A percentile compares a stretch with the other conserved stretches of the same genome.
Evolutionary conservation across 2,113 vertebrate genomes (phyloP).

Genomic region (Pan paniscus): DNA sequence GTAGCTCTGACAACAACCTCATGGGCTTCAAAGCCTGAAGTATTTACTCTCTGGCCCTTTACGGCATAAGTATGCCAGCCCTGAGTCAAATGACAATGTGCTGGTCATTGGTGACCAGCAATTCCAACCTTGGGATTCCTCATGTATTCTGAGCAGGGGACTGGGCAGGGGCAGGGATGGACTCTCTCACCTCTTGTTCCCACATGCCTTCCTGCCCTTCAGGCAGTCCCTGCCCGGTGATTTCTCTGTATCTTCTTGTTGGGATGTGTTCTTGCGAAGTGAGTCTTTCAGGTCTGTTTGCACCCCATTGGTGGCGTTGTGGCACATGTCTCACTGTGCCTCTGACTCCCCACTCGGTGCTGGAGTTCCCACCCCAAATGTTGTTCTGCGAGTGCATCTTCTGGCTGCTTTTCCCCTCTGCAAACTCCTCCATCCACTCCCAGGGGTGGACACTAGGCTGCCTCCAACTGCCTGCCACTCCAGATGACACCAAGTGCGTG

Average conservation of each 20-base stretch:
- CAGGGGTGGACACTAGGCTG: neutral
- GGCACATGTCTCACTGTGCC: too few species aligned
- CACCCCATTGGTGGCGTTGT: accelerated
- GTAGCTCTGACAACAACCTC: neutral
- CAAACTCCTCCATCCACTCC: too few species aligned
- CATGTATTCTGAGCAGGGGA: neutral
- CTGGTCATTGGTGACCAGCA: neutral
- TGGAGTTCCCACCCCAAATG: neutral
- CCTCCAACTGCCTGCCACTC: neutral
- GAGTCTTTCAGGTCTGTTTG: neutral
- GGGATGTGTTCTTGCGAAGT: neutral
- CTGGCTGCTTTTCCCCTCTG: neutral
- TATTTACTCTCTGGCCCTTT: neutral
- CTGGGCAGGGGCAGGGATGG: neutral
- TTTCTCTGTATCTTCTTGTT: neutral
- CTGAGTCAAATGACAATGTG: neutral
- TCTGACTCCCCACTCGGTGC: neutral
- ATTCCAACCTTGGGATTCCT: neutral
- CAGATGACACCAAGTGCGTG: neutral
- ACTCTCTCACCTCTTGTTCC: neutral
- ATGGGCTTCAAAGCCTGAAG: neutral
- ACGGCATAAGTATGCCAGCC: neutral
- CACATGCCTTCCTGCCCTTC: neutral
- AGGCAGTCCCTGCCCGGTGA: neutral
- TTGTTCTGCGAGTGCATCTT: neutral